A percentile compares a stretch with the other conserved stretches of the same genome.
Conservation (phyloP, 2,888 invertebrate genomes). For the Catocala nupta region DNA sequence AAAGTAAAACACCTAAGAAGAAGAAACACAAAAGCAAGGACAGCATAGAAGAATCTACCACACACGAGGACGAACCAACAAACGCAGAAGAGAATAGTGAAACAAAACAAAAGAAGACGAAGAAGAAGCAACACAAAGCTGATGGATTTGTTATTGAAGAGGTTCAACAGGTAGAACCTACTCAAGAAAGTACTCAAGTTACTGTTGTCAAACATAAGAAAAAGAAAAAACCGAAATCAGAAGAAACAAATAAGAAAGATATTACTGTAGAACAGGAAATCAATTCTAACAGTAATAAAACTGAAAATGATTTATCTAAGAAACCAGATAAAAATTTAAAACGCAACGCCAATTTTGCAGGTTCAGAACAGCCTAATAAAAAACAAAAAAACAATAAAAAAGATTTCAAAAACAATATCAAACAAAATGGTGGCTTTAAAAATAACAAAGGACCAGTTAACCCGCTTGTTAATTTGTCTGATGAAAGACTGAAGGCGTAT, state of each 20-base stretch:
- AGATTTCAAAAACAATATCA: constrained; percentile 57
- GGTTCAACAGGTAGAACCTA: constrained; percentile 57
- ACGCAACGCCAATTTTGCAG: constrained; percentile 37
- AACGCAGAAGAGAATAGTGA: constrained; percentile 23
- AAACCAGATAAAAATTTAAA: constrained; percentile 35
- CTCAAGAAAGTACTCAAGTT: constrained; percentile 49
- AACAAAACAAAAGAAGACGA: constrained; percentile 54
- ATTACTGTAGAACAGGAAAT: constrained; percentile 25
- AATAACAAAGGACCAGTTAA: constrained; percentile 58
- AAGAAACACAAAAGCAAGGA: constrained; percentile 31
- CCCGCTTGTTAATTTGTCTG: constrained; percentile 86
- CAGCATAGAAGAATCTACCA: constrained; percentile 9
- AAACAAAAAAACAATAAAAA: constrained; percentile 54
- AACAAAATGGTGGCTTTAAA: constrained; percentile 61
- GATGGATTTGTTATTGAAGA: constrained; percentile 62
- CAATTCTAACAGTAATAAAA: constrained; percentile 26
- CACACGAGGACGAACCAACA: constrained; percentile 12
- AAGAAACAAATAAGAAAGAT: neutral
- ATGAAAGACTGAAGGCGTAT: constrained; percentile 95
- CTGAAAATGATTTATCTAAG: constrained; percentile 7
- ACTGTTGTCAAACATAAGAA: constrained; percentile 39
- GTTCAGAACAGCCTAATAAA: constrained; percentile 42
- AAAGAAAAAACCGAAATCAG: constrained; percentile 36
- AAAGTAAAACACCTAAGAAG: constrained; percentile 24
- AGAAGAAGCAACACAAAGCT: constrained; percentile 58